Evolutionary conservation across 2,113 vertebrate genomes (phyloP).

Genomic region (Microtus pennsylvanicus): DNA sequence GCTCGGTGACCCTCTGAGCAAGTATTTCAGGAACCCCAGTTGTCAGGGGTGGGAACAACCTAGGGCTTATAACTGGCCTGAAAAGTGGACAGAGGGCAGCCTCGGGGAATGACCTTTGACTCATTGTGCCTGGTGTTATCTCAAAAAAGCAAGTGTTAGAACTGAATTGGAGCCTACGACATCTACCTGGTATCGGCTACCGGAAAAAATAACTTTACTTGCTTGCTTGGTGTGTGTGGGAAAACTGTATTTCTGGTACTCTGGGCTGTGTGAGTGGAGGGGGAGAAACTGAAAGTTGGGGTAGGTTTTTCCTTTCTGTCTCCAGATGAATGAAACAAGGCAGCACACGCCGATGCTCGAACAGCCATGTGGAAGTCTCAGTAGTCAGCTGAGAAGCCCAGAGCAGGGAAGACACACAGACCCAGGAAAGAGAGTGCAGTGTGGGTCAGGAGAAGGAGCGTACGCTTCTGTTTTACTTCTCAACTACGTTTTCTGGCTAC

Average conservation of each 20-base stretch:
- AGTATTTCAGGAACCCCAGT: too few relatives aligned
- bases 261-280: neutral
- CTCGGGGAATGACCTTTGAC: neutral
- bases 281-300: neutral
- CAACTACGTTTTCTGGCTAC: neutral
- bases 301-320: neutral
- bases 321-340: neutral
- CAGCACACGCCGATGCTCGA: neutral
- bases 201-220: neutral
- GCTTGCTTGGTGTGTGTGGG: neutral
- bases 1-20: neutral
- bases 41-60: neutral
- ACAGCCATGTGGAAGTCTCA: neutral
- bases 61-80: neutral
- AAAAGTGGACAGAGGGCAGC: neutral
- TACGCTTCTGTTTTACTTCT: neutral
- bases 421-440: neutral
- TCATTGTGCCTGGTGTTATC: neutral
- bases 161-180: neutral
- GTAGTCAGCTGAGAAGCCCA: neutral
- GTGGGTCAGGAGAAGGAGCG: neutral
- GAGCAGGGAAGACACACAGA: neutral
- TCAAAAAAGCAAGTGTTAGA: neutral
- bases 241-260: neutral
- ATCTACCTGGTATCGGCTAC: neutral